Conservation (phyloP, 2,888 invertebrate genomes). For the Cenopis cana region DNA sequence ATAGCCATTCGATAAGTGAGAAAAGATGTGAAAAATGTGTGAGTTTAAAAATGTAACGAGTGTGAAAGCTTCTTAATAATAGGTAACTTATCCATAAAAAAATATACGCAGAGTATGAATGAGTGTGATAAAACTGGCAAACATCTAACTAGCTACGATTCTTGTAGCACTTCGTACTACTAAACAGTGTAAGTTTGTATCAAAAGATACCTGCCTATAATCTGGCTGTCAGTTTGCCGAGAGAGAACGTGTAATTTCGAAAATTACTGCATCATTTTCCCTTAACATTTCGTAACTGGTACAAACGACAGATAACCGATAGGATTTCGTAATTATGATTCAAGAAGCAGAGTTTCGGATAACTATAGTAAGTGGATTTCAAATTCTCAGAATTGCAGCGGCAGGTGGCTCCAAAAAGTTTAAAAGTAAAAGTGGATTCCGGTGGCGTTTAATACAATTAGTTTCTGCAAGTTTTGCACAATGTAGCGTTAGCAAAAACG, state of each 20-base stretch:
- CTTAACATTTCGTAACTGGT: constrained; percentile 27
- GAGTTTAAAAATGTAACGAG: background rate
- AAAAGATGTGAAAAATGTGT: background rate
- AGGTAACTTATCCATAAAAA: background rate
- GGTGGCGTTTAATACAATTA: constrained; percentile 40
- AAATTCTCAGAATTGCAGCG: constrained; percentile 20
- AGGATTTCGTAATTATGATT: constrained; percentile 27
- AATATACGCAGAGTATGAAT: background rate
- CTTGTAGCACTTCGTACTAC: constrained; percentile 20
- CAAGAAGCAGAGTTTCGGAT: constrained; percentile 1
- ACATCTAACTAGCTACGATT: constrained; percentile 5
- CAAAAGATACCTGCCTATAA: constrained; percentile 21
- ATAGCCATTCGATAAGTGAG: background rate
- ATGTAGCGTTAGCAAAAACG: constrained; percentile 67
- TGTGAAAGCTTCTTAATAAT: background rate
- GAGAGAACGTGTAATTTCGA: constrained; percentile 35
- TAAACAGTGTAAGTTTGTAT: constrained; percentile 24
- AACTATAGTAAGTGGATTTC: constrained; percentile 11
- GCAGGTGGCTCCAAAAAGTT: constrained; percentile 38
- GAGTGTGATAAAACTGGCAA: background rate
- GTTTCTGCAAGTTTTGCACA: constrained; percentile 59
- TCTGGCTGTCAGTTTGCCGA: constrained; percentile 33
- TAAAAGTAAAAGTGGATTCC: constrained; percentile 58
- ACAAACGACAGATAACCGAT: constrained; percentile 29
- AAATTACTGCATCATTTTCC: constrained; percentile 37